Percentiles rank a stretch among this genome's conserved stretches.
Evolutionary conservation across 1,140 invertebrate genomes (phyloP).

Genomic region (Philopotamus ludificatus): DNA sequence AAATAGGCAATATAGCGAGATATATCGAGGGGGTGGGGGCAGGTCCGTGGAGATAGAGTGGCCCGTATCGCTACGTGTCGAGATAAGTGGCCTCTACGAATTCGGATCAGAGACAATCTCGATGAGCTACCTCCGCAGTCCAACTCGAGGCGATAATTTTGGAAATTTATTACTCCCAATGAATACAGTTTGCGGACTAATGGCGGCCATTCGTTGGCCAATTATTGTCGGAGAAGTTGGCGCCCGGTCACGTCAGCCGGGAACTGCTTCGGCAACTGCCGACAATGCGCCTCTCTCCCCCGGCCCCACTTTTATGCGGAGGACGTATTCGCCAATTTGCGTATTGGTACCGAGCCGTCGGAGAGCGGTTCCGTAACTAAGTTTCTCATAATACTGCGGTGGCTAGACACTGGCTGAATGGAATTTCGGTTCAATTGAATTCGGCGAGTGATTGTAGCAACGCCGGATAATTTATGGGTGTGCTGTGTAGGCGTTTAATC

Average conservation of each 20-base stretch:
- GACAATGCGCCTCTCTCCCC: neutral
- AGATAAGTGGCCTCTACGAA: slow-evolving; percentile 17
- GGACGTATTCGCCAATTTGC: no score
- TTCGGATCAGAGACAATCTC: slow-evolving; percentile 14
- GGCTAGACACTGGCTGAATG: no score
- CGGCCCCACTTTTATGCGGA: no score
- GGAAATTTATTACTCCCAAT: slow-evolving; percentile 37
- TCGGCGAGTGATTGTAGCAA: no score
- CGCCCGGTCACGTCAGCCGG: slow-evolving; percentile 1
- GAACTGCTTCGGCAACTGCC: slow-evolving; percentile 3
- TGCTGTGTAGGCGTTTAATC: no score
- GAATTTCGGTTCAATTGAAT: no score
- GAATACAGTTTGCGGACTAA: slow-evolving; percentile 39
- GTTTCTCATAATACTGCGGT: no score
- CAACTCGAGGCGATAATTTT: slow-evolving; percentile 35
- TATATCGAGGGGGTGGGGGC: neutral
- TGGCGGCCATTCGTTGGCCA: slow-evolving; percentile 31
- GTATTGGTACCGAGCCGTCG: no score
- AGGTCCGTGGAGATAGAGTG: neutral
- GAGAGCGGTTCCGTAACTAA: no score
- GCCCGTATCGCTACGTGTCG: neutral
- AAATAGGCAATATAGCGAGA: neutral
- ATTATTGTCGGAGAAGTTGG: slow-evolving; percentile 24
- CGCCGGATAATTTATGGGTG: no score
- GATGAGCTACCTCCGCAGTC: neutral